These are phyloP conservation scores for Erynnis tages DNA, from an alignment of 2,888 invertebrate species.

Conservation along the genomic window DNA sequence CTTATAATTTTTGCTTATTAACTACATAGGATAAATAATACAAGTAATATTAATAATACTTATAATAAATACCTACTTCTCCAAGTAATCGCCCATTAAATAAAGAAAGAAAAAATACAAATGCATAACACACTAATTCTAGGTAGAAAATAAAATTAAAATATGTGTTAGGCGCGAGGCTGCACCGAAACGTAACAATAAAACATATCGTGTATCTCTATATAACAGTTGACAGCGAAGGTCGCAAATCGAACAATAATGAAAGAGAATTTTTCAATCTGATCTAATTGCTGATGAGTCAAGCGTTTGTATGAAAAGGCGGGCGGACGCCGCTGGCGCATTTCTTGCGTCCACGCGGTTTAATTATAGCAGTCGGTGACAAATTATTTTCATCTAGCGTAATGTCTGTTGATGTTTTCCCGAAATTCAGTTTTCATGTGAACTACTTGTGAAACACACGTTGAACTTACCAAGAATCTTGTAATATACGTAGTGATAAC, in stretches of 20 bases:
- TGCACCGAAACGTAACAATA: too few species aligned
- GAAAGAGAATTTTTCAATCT: constrained; percentile 39
- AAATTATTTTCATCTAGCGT: constrained; percentile 48
- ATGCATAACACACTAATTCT: too few species aligned
- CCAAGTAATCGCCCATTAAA: too few species aligned
- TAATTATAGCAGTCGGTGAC: constrained; percentile 71
- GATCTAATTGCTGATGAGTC: constrained; percentile 56
- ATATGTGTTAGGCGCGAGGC: too few species aligned
- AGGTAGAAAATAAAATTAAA: too few species aligned
- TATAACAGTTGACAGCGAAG: constrained; percentile 7
- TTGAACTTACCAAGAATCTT: neutral
- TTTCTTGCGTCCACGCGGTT: constrained; percentile 44
- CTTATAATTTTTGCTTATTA: too few species aligned
- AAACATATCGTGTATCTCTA: neutral
- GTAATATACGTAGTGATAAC: neutral
- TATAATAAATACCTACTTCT: too few species aligned
- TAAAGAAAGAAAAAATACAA: too few species aligned
- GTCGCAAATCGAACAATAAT: constrained; percentile 17
- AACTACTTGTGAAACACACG: constrained; percentile 6
- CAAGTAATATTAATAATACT: too few species aligned
- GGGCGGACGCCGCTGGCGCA: constrained; percentile 41
- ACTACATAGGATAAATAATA: too few species aligned
- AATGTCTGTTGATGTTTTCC: constrained; percentile 19
- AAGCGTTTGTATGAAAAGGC: constrained; percentile 40
- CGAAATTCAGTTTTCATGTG: constrained; percentile 17